Conservation (phyloP, 1,140 invertebrate genomes). For the Drosophila quadrilineata region DNA sequence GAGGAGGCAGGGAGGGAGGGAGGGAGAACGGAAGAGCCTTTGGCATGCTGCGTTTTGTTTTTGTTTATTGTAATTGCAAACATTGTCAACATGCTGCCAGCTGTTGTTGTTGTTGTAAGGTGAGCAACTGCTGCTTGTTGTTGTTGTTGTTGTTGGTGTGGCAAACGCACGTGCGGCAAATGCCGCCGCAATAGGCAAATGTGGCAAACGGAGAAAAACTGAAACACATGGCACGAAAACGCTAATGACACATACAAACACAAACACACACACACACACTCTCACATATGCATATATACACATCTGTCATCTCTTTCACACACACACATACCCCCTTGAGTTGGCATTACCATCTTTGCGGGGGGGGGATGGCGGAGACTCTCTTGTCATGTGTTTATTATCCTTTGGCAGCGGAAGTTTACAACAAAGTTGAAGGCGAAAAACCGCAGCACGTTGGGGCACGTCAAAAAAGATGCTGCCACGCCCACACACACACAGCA, state of each 20-base stretch:
- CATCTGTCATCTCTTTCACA: too few relatives aligned
- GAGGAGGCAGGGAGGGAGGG: too few relatives aligned
- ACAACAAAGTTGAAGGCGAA: constrained; percentile 38
- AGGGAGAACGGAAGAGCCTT: constrained; percentile 21
- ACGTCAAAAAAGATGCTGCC: constrained; percentile 40
- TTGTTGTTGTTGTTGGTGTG: constrained; percentile 15
- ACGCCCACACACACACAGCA: not conserved
- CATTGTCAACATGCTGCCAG: constrained; percentile 30
- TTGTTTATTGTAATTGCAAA: constrained; percentile 46
- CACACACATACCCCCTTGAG: too few relatives aligned
- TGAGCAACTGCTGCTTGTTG: not conserved
- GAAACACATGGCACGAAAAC: constrained; percentile 45
- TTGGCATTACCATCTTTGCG: too few relatives aligned
- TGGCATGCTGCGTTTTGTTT: constrained; percentile 41
- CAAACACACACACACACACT: constrained; percentile 11
- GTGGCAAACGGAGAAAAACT: constrained; percentile 34
- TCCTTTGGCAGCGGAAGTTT: constrained; percentile 50
- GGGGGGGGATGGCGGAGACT: constrained; percentile 28
- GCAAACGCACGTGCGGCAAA: constrained; percentile 43
- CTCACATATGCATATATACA: too few relatives aligned
- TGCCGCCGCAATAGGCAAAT: constrained; percentile 26
- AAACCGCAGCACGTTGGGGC: constrained; percentile 31
- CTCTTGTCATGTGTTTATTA: constrained; percentile 48
- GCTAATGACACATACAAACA: constrained; percentile 44
- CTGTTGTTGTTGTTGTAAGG: constrained; percentile 1